A percentile compares a stretch with the other conserved stretches of the same genome.
These are phyloP conservation scores for Alosa sapidissima DNA, from an alignment of 2,797 vertebrate species.

Conservation along the genomic window DNA sequence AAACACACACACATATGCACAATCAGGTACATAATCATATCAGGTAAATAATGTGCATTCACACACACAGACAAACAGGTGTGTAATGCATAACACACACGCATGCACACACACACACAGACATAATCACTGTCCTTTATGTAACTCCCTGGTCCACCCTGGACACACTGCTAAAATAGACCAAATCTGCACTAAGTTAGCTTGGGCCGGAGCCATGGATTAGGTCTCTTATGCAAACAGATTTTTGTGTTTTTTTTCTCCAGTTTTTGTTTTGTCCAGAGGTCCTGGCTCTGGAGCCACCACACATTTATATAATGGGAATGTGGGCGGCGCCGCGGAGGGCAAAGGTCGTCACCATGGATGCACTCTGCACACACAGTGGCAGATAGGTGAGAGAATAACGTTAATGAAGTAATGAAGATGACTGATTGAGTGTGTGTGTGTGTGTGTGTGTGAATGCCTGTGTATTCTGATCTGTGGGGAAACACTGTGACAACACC, in stretches of 20 bases:
- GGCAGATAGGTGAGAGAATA: too few relatives aligned
- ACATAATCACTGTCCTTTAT: background rate
- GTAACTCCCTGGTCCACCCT: background rate
- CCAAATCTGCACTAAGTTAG: background rate
- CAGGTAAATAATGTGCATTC: too few relatives aligned
- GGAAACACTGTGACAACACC: too few relatives aligned
- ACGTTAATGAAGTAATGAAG: too few relatives aligned
- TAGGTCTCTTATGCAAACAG: constrained; percentile 4
- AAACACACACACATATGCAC: background rate
- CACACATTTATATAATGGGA: too few relatives aligned
- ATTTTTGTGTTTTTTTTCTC: background rate
- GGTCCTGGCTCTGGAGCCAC: background rate
- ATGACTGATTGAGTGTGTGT: background rate
- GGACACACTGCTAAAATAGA: background rate
- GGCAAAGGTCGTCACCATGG: too few relatives aligned
- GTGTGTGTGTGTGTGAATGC: background rate
- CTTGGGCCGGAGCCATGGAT: background rate
- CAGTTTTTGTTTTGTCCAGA: background rate
- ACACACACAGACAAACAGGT: too few relatives aligned
- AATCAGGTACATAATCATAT: background rate
- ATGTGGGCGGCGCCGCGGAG: too few relatives aligned
- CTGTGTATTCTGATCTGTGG: too few relatives aligned
- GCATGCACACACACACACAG: background rate
- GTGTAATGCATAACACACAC: background rate
- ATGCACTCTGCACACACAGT: too few relatives aligned